Conservation (phyloP, 1,140 invertebrate species). For the Monomorium pharaonis region DNA sequence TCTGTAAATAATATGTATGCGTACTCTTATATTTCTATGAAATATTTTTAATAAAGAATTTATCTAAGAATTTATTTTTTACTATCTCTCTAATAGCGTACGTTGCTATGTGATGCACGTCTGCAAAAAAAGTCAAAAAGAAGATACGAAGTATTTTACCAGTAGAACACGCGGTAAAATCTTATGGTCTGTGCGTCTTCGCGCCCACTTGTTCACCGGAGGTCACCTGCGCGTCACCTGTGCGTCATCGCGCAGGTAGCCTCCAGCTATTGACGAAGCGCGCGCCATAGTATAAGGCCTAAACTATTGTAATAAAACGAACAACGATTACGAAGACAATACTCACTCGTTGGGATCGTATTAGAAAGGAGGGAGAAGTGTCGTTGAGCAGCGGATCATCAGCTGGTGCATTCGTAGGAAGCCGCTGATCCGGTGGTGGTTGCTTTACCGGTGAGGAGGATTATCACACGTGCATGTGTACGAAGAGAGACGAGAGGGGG, state of each 20-base stretch:
- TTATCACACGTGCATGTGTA: constrained; percentile 18
- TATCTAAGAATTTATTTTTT: neutral
- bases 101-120: too few relatives aligned
- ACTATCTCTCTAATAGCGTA: neutral
- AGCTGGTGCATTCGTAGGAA: constrained; percentile 51
- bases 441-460: constrained; percentile 17
- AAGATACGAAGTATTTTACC: neutral
- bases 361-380: constrained; percentile 60
- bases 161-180: neutral
- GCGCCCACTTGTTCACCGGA: constrained; percentile 52
- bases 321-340: constrained; percentile 50
- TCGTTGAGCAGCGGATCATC: constrained; percentile 19
- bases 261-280: constrained; percentile 40
- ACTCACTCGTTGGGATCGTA: constrained; percentile 78
- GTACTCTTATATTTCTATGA: neutral
- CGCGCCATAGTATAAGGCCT: neutral
- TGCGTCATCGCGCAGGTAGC: constrained; percentile 67
- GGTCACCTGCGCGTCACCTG: constrained; percentile 71
- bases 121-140: neutral
- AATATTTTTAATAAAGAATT: neutral
- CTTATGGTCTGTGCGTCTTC: neutral
- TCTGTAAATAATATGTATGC: neutral
- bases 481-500: constrained; percentile 10
- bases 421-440: constrained; percentile 44
- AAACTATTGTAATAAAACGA: neutral